Percentiles rank a stretch among this genome's conserved stretches.
Evolutionary conservation across 1,140 invertebrate genomes (phyloP).

Genomic region (Scylla paramamosain): DNA sequence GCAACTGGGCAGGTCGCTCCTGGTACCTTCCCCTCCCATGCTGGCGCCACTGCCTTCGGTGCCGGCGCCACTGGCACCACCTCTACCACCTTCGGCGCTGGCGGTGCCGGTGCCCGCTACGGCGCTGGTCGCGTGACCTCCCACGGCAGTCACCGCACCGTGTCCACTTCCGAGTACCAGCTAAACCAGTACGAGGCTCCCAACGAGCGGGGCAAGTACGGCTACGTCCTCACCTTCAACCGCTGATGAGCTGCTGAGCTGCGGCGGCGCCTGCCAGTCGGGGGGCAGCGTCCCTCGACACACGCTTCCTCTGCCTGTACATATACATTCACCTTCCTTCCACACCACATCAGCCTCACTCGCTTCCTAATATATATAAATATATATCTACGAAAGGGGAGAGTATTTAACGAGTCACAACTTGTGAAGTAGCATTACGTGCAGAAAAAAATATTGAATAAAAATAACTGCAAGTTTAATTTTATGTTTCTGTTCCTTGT

Average conservation of each 20-base stretch:
- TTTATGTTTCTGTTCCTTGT: background rate
- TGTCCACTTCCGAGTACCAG: background rate
- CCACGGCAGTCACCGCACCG: background rate
- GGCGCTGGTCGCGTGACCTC: background rate
- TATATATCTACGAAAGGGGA: background rate
- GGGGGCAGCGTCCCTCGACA: background rate
- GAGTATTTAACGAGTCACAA: background rate
- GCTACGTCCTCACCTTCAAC: slow-evolving; percentile 64
- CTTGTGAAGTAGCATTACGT: background rate
- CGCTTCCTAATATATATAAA: background rate
- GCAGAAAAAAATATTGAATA: background rate
- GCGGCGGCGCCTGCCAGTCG: background rate
- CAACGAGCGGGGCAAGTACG: slow-evolving; percentile 45
- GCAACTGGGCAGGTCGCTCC: background rate
- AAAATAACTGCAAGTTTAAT: background rate
- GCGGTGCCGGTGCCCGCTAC: too few relatives aligned
- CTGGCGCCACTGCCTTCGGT: background rate
- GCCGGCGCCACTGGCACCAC: background rate
- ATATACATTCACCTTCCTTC: background rate
- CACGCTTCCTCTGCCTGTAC: background rate
- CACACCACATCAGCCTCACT: background rate
- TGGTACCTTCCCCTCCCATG: background rate
- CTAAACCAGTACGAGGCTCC: slow-evolving; percentile 57
- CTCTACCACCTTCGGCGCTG: background rate
- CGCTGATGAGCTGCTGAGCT: background rate